Conservation (phyloP, 2,113 vertebrate species). For the Dermatemys mawii region DNA sequence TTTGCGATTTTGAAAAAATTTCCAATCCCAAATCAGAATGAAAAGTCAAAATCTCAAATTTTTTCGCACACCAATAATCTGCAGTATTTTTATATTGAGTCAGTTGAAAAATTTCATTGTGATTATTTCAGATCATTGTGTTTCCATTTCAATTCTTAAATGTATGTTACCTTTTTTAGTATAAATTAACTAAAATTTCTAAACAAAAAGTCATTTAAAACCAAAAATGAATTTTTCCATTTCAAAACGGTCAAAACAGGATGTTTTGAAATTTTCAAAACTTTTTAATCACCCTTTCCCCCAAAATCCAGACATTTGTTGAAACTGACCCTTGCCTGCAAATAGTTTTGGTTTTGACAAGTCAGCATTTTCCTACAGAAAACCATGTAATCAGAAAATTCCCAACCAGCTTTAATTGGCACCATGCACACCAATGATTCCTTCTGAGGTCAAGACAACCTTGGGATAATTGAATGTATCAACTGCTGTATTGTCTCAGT, state of each 20-base stretch:
- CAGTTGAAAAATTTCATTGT: background rate
- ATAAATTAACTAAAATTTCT: background rate
- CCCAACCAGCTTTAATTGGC: background rate
- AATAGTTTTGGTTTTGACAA: background rate
- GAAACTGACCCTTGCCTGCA: background rate
- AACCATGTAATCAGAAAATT: background rate
- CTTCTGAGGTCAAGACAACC: background rate
- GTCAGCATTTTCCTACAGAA: background rate
- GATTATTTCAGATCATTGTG: background rate
- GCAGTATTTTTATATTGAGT: background rate
- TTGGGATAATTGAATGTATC: rapidly evolving
- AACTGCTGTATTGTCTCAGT: background rate
- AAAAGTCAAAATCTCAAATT: background rate
- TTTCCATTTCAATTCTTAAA: background rate
- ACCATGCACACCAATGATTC: background rate
- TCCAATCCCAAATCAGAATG: background rate
- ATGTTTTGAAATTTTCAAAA: background rate
- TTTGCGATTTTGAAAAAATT: background rate
- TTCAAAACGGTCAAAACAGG: background rate
- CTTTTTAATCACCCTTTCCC: background rate
- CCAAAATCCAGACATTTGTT: background rate
- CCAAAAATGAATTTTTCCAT: rapidly evolving
- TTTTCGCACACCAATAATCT: background rate
- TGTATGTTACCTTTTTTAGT: background rate
- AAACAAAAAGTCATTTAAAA: background rate